Evolutionary conservation across 2,797 vertebrate genomes (phyloP).

Genomic region (Tragelaphus eurycerus): DNA sequence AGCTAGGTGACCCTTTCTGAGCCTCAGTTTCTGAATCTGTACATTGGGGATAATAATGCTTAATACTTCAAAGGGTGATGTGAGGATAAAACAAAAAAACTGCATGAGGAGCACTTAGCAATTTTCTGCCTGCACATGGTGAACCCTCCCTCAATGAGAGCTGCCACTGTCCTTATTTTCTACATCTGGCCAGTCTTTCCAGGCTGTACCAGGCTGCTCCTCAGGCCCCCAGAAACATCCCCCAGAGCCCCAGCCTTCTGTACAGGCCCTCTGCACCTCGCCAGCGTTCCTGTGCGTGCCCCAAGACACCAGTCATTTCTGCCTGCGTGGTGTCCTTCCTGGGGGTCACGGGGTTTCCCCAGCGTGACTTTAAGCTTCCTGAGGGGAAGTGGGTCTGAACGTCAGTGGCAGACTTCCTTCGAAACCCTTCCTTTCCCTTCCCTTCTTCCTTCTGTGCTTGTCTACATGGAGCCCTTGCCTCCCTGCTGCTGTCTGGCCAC

Average conservation of each 20-base stretch:
- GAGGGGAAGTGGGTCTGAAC: not conserved
- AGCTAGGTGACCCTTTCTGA: not conserved
- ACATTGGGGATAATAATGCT: not conserved
- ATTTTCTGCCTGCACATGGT: not conserved
- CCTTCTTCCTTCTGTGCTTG: not conserved
- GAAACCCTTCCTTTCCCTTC: not conserved
- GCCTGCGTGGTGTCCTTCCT: not conserved
- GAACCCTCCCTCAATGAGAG: accelerated
- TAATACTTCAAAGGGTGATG: accelerated
- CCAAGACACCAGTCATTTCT: not conserved
- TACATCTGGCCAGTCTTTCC: not conserved
- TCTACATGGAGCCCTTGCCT: not conserved
- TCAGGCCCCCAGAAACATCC: not conserved
- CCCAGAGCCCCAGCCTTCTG: not conserved
- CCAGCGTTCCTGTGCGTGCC: accelerated
- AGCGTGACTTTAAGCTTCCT: not conserved
- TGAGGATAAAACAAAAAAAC: not conserved
- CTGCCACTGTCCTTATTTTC: no score
- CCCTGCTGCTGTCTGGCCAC: not conserved
- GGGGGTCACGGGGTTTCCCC: not conserved
- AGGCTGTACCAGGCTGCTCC: not conserved
- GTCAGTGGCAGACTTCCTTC: not conserved
- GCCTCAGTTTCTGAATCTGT: not conserved
- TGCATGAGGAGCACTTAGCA: accelerated
- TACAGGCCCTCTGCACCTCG: not conserved